A percentile compares a stretch with the other conserved stretches of the same genome.
Evolutionary conservation across 2,113 vertebrate species (phyloP).

Genomic region (Oreochromis spilurus): DNA sequence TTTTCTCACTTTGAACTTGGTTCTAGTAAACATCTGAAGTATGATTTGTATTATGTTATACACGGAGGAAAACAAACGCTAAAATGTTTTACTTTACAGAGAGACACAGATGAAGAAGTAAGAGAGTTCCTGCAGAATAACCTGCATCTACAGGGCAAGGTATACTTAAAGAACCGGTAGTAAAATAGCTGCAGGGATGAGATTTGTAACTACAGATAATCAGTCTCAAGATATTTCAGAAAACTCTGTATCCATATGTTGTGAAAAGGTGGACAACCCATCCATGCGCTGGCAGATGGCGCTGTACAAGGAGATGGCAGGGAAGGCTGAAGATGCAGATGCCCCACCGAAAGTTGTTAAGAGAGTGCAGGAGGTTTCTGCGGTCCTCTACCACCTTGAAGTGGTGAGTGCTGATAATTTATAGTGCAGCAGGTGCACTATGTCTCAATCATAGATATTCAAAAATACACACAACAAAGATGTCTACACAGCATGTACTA

Average conservation of each 20-base stretch:
- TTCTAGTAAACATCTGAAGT: not conserved
- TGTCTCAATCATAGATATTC: not conserved
- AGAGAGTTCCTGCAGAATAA: conserved; percentile 89
- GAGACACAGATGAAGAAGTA: conserved; percentile 94
- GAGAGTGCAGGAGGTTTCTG: conserved; percentile 88
- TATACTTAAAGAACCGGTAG: conserved; percentile 23
- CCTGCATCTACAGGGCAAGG: conserved; percentile 92
- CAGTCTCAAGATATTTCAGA: not conserved
- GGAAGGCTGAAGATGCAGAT: conserved; percentile 86
- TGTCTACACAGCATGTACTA: not conserved
- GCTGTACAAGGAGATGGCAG: conserved; percentile 85
- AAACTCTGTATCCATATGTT: not conserved
- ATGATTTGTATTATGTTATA: not conserved
- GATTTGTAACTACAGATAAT: not conserved
- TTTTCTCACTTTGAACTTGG: not conserved
- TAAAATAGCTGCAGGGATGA: not conserved
- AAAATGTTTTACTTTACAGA: conserved; percentile 66
- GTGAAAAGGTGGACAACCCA: conserved; percentile 81
- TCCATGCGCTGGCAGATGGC: conserved; percentile 95
- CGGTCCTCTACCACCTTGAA: conserved; percentile 88
- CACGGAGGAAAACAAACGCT: not conserved
- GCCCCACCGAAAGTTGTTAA: conserved; percentile 85
- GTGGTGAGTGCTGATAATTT: conserved; percentile 63
- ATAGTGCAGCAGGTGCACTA: not conserved
- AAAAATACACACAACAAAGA: not conserved